phyloP scores from a whole-genome alignment of 2,113 vertebrate species.

The Neotragus pygmaeus region DNA sequence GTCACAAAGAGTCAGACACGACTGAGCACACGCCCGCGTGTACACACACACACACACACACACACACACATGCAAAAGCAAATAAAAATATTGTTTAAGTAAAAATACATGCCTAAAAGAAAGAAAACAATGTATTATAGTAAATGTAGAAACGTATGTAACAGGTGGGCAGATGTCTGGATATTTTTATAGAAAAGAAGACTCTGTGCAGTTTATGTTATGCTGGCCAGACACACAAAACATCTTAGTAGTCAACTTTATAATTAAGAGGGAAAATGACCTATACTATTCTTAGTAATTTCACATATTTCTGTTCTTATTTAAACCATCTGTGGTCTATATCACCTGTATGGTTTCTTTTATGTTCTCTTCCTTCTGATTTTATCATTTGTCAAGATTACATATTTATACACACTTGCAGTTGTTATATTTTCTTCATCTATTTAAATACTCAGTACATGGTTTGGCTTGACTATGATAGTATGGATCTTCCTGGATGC shows the following conservation, averaged over 20 bases:
- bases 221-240: not conserved
- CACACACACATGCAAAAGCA: not conserved
- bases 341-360: not conserved
- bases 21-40: not conserved
- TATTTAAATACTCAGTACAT: not conserved
- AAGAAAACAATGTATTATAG: not conserved
- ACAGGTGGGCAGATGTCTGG: not conserved
- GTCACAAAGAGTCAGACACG: not conserved
- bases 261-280: not conserved
- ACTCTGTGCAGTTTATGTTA: not conserved
- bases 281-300: not conserved
- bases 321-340: not conserved
- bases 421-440: constrained; percentile 4
- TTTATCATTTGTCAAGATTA: not conserved
- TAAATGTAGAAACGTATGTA: not conserved
- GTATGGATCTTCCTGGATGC: not conserved
- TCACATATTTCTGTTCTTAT: not conserved
- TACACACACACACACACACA: not conserved
- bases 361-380: not conserved
- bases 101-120: not conserved
- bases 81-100: not conserved
- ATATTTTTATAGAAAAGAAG: not conserved
- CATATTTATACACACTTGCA: not conserved
- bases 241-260: not conserved
- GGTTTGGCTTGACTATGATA: not conserved